Evolutionary conservation across 2,797 vertebrate genomes (phyloP), one percentile per base, ranked within the genome.

Genomic region (Astyanax mexicanus): DNA sequence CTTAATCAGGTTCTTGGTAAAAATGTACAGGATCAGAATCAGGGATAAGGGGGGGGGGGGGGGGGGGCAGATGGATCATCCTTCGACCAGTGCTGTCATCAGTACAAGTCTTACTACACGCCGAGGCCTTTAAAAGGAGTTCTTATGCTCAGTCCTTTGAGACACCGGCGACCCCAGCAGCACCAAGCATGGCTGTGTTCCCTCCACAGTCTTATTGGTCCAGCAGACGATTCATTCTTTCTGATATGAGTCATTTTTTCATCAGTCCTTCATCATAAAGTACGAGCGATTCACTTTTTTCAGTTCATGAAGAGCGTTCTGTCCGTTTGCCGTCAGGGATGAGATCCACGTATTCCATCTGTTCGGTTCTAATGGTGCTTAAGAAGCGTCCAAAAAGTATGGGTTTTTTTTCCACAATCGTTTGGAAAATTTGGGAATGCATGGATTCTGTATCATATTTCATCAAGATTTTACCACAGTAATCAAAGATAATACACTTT

Each of bases 11-110:
- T 89, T 68, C 85, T 52, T 84, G 15, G 4, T 78, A 86, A 90
- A 32, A 91, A 91, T 91, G 89, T 91, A 89, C 89, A 93, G 87
- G 84, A 81, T 83, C 88, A 88, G 87, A 84, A 81, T 83, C 88
- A 88, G 82, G 87, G 85, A 78, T 83, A 62, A 66, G n/a, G n/a
- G n/a, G n/a, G n/a, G n/a, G n/a, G n/a, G n/a, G n/a, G n/a, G n/a
- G n/a, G n/a, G n/a, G n/a, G n/a, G n/a, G n/a, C n/a, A n/a, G 29
- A n/a, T 13, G 55, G 79, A 83, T 58, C 84, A 62, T 86, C 85
- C 80, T 83, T 45, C 27, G 47, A 85, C 90, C 85, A 87, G 86
- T 85, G 86, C 75, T 42, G 73, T 85, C 82, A 84, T 78, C 54
- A 17, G 80, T 80, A 52, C 80, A 57, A 62, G 81, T 77, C 81